Conservation (phyloP, 2,113 vertebrate species). For the Carettochelys insculpta region DNA sequence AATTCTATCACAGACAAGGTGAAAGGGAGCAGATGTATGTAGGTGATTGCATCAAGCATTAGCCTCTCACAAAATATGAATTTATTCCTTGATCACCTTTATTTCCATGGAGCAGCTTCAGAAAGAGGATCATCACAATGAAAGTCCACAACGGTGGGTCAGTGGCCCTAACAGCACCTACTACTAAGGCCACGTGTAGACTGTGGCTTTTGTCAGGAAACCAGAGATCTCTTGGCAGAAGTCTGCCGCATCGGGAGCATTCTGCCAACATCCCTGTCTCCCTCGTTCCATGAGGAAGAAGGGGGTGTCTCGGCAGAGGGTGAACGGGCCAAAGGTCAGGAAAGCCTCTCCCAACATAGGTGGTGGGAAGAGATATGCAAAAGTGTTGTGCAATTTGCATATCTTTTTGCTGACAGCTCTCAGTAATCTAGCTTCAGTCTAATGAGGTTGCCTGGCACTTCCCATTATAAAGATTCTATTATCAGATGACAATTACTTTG, state of each 20-base stretch:
- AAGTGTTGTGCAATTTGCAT: too few relatives aligned
- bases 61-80: constrained; percentile 51
- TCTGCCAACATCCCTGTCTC: too few relatives aligned
- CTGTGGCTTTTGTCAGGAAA: too few relatives aligned
- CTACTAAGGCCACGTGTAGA: neutral
- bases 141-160: neutral
- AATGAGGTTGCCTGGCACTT: neutral
- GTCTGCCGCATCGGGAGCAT: too few relatives aligned
- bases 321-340: too few relatives aligned
- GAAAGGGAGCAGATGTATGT: constrained; percentile 80
- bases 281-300: too few relatives aligned
- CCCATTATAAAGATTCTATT: neutral
- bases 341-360: too few relatives aligned
- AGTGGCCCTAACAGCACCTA: neutral
- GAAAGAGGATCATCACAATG: neutral
- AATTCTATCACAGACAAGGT: constrained; percentile 58
- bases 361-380: too few relatives aligned
- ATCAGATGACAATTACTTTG: neutral
- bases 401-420: too few relatives aligned
- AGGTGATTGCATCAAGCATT: constrained; percentile 69
- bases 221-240: too few relatives aligned
- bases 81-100: constrained; percentile 36
- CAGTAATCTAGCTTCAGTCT: too few relatives aligned
- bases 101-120: constrained; percentile 8
- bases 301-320: too few relatives aligned